Evolutionary conservation across 2,113 vertebrate genomes (phyloP).

Genomic region (Miniopterus natalensis): DNA sequence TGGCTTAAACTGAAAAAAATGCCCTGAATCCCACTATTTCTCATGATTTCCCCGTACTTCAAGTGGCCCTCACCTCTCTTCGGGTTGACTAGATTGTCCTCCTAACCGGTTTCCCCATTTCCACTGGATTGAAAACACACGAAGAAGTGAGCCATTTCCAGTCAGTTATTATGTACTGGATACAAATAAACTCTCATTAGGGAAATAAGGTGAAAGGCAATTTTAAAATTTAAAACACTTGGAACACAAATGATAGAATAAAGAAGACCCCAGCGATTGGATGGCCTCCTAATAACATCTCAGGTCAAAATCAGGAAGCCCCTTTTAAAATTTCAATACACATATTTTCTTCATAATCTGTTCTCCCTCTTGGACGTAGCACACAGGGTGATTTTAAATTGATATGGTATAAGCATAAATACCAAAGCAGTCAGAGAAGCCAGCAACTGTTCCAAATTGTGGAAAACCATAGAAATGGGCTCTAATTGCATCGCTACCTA

Average conservation of each 20-base stretch:
- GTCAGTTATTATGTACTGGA: slow-evolving; percentile 23
- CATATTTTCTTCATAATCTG: slow-evolving; percentile 72
- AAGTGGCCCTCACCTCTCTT: accelerated
- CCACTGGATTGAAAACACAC: background rate
- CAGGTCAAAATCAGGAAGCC: slow-evolving; percentile 73
- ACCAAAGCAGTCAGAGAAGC: slow-evolving; percentile 73
- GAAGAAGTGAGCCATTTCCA: slow-evolving; percentile 26
- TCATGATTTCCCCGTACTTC: background rate
- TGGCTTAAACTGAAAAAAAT: background rate
- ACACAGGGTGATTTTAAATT: slow-evolving; percentile 74
- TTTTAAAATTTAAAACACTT: slow-evolving; percentile 74
- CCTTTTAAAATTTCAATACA: slow-evolving; percentile 63
- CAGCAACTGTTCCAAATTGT: slow-evolving; percentile 66
- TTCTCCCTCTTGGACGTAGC: slow-evolving; percentile 65
- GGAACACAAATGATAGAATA: slow-evolving; percentile 56
- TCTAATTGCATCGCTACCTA: slow-evolving; percentile 75
- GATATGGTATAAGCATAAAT: slow-evolving; percentile 75
- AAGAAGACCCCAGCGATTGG: background rate
- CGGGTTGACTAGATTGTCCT: background rate
- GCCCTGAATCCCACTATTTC: background rate
- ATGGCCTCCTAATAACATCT: slow-evolving; percentile 31
- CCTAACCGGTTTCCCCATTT: background rate
- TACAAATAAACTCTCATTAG: slow-evolving; percentile 75
- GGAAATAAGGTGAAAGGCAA: slow-evolving; percentile 70
- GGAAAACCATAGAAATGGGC: slow-evolving; percentile 62